Evolutionary conservation across 2,113 vertebrate species (phyloP).

Genomic region (Calyptommatus sinebrachiatus): DNA sequence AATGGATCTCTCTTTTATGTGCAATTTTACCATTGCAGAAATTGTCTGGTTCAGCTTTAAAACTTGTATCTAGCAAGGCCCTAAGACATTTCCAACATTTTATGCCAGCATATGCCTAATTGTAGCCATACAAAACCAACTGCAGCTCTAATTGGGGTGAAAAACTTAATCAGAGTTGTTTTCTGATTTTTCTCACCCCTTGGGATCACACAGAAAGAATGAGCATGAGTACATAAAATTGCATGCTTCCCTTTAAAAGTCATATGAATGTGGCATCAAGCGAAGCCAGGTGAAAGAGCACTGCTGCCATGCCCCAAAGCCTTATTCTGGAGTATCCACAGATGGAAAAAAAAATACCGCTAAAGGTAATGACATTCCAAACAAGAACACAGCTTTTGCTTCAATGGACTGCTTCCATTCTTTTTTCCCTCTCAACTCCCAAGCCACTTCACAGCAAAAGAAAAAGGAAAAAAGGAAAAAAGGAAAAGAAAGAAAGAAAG

Average conservation of each 20-base stretch:
- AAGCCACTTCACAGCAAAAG: conserved; percentile 43
- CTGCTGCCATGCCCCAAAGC: not conserved
- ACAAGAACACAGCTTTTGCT: conserved; percentile 28
- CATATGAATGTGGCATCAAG: not conserved
- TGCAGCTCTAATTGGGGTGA: not conserved
- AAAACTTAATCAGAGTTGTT: accelerated
- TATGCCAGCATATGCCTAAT: not conserved
- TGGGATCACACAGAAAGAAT: not conserved
- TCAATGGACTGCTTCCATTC: conserved; percentile 33
- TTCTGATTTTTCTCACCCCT: not conserved
- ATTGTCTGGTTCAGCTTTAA: too few relatives aligned
- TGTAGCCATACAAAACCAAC: accelerated
- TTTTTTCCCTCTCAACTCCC: conserved; percentile 44
- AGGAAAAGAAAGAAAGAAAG: too few relatives aligned
- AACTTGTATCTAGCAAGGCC: too few relatives aligned
- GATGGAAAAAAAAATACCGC: conserved; percentile 2
- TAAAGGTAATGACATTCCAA: conserved; percentile 27
- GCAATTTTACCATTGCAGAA: too few relatives aligned
- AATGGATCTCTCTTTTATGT: too few relatives aligned
- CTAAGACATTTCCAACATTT: not conserved
- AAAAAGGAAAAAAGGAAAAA: conserved; percentile 16
- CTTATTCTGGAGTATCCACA: not conserved
- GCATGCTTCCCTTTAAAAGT: not conserved
- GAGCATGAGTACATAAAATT: conserved; percentile 27
- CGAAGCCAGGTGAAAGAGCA: not conserved